A percentile compares a stretch with the other conserved stretches of the same genome.
Conservation (phyloP, 1,140 invertebrate species). For the Brachionus rotundiformis region DNA sequence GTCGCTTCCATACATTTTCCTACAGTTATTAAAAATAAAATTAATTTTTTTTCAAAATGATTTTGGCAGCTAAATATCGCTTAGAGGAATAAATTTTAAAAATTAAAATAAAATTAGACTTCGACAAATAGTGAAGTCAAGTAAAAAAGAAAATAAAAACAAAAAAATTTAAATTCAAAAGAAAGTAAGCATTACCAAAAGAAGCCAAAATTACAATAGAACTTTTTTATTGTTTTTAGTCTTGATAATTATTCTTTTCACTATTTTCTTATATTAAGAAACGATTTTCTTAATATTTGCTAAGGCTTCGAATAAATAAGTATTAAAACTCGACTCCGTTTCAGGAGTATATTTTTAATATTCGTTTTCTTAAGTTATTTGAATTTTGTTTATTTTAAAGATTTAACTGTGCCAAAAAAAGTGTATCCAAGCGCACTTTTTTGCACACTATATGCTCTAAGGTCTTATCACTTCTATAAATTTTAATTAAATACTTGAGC, state of each 20-base stretch:
- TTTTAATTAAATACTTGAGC: constrained; percentile 7
- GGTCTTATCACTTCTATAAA: not conserved
- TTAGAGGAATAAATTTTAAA: not conserved
- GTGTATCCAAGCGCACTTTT: not conserved
- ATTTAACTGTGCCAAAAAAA: constrained; percentile 1
- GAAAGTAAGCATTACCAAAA: constrained; percentile 7
- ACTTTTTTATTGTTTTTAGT: not conserved
- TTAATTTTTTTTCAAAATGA: not conserved
- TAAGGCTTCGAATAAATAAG: constrained; percentile 9
- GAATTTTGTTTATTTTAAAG: constrained; percentile 10
- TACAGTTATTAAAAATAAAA: not conserved
- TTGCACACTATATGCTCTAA: not conserved
- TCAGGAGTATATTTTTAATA: not conserved
- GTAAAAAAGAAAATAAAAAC: not conserved
- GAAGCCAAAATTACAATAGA: constrained; percentile 7
- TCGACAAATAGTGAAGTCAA: constrained; percentile 6
- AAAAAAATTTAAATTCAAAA: not conserved
- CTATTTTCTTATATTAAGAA: not conserved
- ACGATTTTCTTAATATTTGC: constrained; percentile 9
- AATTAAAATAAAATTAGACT: not conserved
- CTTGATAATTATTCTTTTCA: constrained; percentile 11
- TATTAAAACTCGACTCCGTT: not conserved
- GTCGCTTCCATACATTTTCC: not conserved
- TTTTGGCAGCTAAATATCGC: not conserved
- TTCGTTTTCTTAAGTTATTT: constrained; percentile 16